phyloP scores from a whole-genome alignment of 2,888 invertebrate genomes.

The Hydriomena furcata region DNA sequence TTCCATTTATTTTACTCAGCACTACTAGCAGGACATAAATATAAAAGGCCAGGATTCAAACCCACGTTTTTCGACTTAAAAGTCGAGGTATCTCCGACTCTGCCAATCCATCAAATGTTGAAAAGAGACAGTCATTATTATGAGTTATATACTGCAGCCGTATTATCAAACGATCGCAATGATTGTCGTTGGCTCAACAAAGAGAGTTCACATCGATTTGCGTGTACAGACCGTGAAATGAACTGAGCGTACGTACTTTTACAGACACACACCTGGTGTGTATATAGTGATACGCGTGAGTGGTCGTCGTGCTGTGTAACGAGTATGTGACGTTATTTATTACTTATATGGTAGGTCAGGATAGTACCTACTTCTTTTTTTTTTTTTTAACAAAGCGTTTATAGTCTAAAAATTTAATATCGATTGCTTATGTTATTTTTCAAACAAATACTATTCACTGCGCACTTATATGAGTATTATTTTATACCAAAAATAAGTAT shows the following conservation, averaged over 20 bases:
- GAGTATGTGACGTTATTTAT: conserved; percentile 22
- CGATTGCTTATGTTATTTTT: no score
- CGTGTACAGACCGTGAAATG: conserved; percentile 69
- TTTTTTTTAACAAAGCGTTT: neutral
- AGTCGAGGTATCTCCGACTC: no score
- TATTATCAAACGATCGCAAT: conserved; percentile 23
- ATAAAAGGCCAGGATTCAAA: no score
- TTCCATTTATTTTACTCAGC: no score
- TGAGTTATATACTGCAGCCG: conserved; percentile 1
- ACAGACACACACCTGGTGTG: conserved; percentile 39
- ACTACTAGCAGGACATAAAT: no score
- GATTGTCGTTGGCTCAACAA: conserved; percentile 34
- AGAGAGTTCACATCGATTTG: conserved; percentile 52
- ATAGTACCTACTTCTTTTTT: conserved; percentile 13
- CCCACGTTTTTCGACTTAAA: no score
- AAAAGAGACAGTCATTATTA: neutral
- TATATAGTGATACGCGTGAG: conserved; percentile 37
- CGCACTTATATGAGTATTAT: no score
- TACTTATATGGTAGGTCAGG: conserved; percentile 27
- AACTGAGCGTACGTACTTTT: conserved; percentile 56
- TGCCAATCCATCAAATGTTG: no score
- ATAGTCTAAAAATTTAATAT: no score
- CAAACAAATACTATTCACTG: no score
- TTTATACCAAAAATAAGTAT: no score
- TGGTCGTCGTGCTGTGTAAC: conserved; percentile 22